These are phyloP conservation scores for Myotis lucifugus DNA, from an alignment of 2,113 vertebrate species.

Conservation along the genomic window DNA sequence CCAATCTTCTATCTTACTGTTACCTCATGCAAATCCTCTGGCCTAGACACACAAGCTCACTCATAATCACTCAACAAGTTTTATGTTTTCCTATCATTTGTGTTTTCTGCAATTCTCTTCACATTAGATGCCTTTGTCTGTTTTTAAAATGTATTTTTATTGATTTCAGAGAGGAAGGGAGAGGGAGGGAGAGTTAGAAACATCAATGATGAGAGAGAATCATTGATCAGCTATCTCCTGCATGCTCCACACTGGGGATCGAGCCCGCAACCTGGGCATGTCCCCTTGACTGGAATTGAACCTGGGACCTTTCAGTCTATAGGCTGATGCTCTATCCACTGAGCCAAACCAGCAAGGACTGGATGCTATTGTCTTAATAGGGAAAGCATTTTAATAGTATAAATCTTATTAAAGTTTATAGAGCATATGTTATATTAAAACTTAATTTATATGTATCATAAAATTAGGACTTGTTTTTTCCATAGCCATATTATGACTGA, in stretches of 20 bases:
- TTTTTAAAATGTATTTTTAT: background rate
- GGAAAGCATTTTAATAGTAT: background rate
- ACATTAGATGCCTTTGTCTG: background rate
- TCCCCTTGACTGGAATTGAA: too few species aligned
- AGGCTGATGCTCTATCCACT: too few species aligned
- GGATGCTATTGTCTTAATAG: background rate
- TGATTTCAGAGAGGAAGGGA: too few species aligned
- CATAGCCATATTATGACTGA: background rate
- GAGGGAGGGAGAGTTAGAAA: too few species aligned
- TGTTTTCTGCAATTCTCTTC: background rate
- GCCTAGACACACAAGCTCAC: background rate
- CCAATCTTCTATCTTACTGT: background rate
- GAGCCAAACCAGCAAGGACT: too few species aligned
- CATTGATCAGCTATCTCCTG: too few species aligned
- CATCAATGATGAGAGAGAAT: too few species aligned
- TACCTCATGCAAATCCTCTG: background rate
- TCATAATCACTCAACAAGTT: background rate
- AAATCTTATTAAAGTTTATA: slow-evolving; percentile 40
- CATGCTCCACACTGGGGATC: too few species aligned
- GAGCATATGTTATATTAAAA: background rate
- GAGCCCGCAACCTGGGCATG: too few species aligned
- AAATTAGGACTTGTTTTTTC: background rate
- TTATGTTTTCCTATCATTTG: background rate
- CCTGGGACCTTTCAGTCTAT: too few species aligned
- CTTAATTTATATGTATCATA: slow-evolving; percentile 3